A percentile compares a stretch with the other conserved stretches of the same genome.
These are phyloP conservation scores for Nymphicus hollandicus DNA, from an alignment of 2,113 vertebrate species.

Conservation along the genomic window DNA sequence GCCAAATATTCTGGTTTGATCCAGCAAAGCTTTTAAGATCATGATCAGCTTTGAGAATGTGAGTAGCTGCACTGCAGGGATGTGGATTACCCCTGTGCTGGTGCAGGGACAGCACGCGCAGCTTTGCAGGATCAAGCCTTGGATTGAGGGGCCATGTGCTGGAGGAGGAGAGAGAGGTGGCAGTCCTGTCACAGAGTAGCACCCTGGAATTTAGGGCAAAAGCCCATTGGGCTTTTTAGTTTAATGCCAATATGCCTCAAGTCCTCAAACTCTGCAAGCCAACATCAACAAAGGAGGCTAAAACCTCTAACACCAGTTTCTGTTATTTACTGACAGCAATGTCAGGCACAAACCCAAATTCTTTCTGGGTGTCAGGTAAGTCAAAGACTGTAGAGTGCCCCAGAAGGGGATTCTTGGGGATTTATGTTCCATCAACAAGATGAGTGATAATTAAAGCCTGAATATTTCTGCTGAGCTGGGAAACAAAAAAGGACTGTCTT, in stretches of 20 bases:
- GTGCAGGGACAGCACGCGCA: neutral
- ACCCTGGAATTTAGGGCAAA: constrained; percentile 9
- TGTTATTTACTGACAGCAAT: neutral
- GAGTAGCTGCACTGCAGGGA: neutral
- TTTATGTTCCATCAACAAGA: constrained; percentile 48
- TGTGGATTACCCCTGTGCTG: neutral
- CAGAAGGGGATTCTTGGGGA: constrained; percentile 33
- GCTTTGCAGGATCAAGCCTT: neutral
- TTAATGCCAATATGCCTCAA: neutral
- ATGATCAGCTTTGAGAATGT: neutral
- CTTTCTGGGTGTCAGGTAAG: constrained; percentile 42
- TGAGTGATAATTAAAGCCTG: constrained; percentile 41
- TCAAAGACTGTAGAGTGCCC: neutral
- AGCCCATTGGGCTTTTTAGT: neutral
- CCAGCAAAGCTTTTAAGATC: constrained; percentile 37
- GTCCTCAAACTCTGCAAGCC: neutral
- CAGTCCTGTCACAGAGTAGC: neutral
- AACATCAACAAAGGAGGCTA: neutral
- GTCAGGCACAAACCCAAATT: constrained; percentile 16
- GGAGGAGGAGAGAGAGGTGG: neutral
- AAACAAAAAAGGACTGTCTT: neutral
- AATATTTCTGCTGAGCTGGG: constrained; percentile 20
- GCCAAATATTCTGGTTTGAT: constrained; percentile 19
- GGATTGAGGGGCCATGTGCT: neutral
- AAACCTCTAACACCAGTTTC: neutral